A percentile compares a stretch with the other conserved stretches of the same genome.
These are phyloP conservation scores for Danio aesculapii DNA, from an alignment of 2,797 vertebrate genomes.

Conservation along the genomic window DNA sequence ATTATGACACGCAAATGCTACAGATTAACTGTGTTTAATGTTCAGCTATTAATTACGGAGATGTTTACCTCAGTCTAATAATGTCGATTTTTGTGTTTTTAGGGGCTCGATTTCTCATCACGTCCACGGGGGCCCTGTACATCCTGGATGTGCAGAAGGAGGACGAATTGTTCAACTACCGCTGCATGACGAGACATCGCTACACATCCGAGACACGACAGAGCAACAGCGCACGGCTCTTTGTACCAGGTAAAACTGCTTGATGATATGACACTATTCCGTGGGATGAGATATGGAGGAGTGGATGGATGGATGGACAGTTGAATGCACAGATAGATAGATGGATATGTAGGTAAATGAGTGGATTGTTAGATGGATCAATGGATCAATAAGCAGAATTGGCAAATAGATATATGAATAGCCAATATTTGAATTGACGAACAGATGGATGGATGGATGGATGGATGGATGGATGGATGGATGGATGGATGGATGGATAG, in stretches of 20 bases:
- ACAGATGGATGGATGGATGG: neutral
- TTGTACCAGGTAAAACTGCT: conserved; percentile 88
- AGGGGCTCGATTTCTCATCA: conserved; percentile 99
- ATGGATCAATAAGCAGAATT: neutral
- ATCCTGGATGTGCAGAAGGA: conserved; percentile 99
- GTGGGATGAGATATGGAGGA: neutral
- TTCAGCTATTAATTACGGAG: conserved; percentile 29
- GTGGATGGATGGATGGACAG: too few relatives aligned
- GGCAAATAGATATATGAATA: rapidly evolving
- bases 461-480: neutral
- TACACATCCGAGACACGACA: conserved; percentile 98
- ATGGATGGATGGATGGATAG: neutral
- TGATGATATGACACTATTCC: neutral
- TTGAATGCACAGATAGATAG: rapidly evolving
- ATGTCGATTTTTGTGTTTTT: conserved; percentile 64
- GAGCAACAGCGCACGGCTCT: conserved; percentile 98
- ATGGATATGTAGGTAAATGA: neutral
- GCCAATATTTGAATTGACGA: neutral
- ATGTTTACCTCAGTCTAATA: neutral
- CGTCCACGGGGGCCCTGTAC: conserved; percentile 99
- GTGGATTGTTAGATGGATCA: too few relatives aligned
- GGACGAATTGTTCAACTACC: conserved; percentile 98
- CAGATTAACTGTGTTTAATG: conserved; percentile 52
- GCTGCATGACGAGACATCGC: conserved; percentile 96
- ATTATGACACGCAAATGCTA: conserved; percentile 36